A percentile compares a stretch with the other conserved stretches of the same genome.
phyloP scores from a whole-genome alignment of 92 coral and sea anemone genomes.

The Parazoanthus swiftii region DNA sequence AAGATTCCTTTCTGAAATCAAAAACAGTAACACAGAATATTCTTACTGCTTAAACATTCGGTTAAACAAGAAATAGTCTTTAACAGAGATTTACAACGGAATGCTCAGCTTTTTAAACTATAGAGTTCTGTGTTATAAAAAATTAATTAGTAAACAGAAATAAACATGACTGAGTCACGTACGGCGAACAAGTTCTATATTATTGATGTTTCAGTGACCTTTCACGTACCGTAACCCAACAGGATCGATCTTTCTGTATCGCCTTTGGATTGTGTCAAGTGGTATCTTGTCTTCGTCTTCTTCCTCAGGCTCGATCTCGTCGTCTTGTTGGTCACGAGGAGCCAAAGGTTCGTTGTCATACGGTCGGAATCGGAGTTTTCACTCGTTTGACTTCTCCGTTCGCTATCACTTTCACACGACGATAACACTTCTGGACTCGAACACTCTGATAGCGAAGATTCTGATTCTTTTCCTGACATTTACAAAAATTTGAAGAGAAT shows the following conservation, averaged over 20 bases:
- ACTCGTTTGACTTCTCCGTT: slow-evolving; percentile 12
- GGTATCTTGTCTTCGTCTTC: slow-evolving; percentile 38
- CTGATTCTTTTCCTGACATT: slow-evolving; percentile 18
- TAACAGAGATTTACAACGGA: slow-evolving; percentile 17
- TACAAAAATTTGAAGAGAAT: neutral
- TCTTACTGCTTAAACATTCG: slow-evolving; percentile 18
- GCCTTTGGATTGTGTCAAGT: slow-evolving; percentile 32
- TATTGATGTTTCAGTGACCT: slow-evolving; percentile 18
- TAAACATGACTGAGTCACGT: slow-evolving; percentile 19
- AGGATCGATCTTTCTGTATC: slow-evolving; percentile 35
- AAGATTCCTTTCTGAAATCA: slow-evolving; percentile 15
- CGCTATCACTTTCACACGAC: slow-evolving; percentile 10
- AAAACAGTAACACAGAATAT: slow-evolving; percentile 14
- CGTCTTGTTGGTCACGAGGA: slow-evolving; percentile 19
- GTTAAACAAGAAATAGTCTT: slow-evolving; percentile 27
- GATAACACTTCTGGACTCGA: neutral
- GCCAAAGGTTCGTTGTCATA: slow-evolving; percentile 39
- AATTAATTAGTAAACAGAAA: neutral
- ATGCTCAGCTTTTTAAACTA: neutral
- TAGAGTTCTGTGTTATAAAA: neutral
- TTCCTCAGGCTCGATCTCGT: slow-evolving; percentile 29
- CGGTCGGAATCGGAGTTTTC: slow-evolving; percentile 18
- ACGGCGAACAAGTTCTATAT: slow-evolving; percentile 14
- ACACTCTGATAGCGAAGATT: slow-evolving; percentile 7
- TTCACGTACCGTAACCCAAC: slow-evolving; percentile 26